Percentiles rank a stretch among this genome's conserved stretches.
Conservation (phyloP, 2,797 vertebrate genomes). For the Diplodus sargus region DNA sequence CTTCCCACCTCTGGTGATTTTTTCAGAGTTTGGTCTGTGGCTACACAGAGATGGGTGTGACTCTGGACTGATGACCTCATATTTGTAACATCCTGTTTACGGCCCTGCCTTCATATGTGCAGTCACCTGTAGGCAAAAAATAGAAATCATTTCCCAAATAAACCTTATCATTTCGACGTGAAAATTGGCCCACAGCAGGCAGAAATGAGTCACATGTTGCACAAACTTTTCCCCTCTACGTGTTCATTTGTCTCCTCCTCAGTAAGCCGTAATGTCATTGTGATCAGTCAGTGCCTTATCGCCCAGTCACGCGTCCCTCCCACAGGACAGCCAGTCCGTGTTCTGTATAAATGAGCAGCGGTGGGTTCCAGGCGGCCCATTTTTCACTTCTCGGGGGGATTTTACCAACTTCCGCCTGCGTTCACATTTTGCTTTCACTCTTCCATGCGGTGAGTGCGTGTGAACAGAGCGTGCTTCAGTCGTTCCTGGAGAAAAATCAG, state of each 20-base stretch:
- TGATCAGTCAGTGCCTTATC: conserved; percentile 33
- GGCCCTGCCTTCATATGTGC: not conserved
- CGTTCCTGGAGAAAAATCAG: not conserved
- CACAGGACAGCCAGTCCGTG: not conserved
- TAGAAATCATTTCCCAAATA: too few species aligned
- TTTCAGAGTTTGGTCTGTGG: not conserved
- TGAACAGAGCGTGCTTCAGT: not conserved
- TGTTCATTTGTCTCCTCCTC: not conserved
- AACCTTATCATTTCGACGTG: not conserved
- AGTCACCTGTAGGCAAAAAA: not conserved
- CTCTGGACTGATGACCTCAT: not conserved
- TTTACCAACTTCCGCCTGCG: rapidly evolving
- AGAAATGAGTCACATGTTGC: rapidly evolving
- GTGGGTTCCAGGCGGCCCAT: rapidly evolving
- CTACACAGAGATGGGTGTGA: not conserved
- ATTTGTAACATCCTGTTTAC: not conserved
- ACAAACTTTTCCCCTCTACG: not conserved
- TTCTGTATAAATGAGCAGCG: conserved; percentile 38
- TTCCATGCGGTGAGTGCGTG: not conserved
- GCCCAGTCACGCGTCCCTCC: conserved; percentile 70
- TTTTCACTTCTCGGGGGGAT: rapidly evolving
- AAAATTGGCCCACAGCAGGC: too few species aligned
- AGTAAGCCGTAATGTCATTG: conserved; percentile 3
- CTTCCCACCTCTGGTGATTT: not conserved
- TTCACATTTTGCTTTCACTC: conserved; percentile 23